phyloP scores from a whole-genome alignment of 2,888 invertebrate species.

The Rhimphoctona megacephalus region DNA sequence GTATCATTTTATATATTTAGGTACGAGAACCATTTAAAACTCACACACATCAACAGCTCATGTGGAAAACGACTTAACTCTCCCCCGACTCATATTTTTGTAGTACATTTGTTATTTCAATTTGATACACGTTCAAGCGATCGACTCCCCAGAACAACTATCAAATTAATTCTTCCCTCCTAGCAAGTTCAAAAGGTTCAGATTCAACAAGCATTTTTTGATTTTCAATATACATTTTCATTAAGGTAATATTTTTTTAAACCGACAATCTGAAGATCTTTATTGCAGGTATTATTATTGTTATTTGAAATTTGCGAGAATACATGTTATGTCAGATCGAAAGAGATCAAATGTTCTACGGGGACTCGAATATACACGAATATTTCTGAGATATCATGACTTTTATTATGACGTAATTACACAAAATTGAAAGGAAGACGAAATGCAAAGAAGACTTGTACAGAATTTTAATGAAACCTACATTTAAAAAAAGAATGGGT shows the following conservation, averaged over 20 bases:
- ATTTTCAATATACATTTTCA: slow-evolving; percentile 32
- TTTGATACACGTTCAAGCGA: slow-evolving; percentile 26
- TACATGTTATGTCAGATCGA: background rate
- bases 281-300: slow-evolving; percentile 5
- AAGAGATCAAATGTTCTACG: background rate
- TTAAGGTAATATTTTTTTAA: background rate
- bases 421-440: background rate
- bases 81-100: slow-evolving; percentile 12
- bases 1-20: slow-evolving; percentile 45
- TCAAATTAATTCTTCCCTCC: slow-evolving; percentile 20
- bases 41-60: slow-evolving; percentile 29
- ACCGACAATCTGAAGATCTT: background rate
- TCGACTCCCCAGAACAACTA: slow-evolving; percentile 17
- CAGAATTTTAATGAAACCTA: background rate
- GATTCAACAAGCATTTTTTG: slow-evolving; percentile 3
- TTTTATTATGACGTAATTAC: background rate
- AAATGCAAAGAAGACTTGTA: too few relatives aligned
- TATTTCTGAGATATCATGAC: background rate
- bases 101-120: slow-evolving; percentile 30
- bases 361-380: background rate
- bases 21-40: slow-evolving; percentile 30
- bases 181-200: background rate
- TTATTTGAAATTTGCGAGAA: slow-evolving; percentile 1
- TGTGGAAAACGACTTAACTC: slow-evolving; percentile 50
- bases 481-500: background rate